Evolutionary conservation across 2,113 vertebrate species (phyloP).

Genomic region (Ptyas mucosa): DNA sequence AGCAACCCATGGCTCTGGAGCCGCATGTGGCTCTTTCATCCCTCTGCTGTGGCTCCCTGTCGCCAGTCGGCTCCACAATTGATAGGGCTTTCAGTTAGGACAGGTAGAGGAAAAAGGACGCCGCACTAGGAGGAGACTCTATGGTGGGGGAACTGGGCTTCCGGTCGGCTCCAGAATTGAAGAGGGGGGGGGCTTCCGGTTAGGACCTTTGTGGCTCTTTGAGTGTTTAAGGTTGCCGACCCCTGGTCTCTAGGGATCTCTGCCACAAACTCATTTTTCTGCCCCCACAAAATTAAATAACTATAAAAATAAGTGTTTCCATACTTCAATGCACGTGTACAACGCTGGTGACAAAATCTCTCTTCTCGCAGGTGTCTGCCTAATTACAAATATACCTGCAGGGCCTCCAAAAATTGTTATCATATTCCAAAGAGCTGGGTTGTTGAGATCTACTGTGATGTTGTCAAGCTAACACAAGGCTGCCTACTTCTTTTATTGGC

Average conservation of each 20-base stretch:
- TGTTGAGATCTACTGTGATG: not conserved
- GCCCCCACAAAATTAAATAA: not conserved
- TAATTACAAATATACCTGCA: not conserved
- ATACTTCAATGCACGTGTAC: not conserved
- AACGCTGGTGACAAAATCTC: fast-evolving
- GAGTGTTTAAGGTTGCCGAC: too few species aligned
- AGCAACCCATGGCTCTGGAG: too few species aligned
- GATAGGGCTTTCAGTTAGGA: too few species aligned
- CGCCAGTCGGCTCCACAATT: too few species aligned
- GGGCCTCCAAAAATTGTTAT: conserved; percentile 2
- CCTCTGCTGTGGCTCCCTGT: too few species aligned
- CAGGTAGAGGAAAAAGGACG: too few species aligned
- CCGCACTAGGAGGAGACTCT: too few species aligned
- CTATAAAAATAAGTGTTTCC: not conserved
- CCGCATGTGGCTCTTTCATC: too few species aligned
- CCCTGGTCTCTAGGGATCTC: not conserved
- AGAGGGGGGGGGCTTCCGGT: too few species aligned
- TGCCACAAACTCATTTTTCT: not conserved
- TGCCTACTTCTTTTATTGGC: not conserved
- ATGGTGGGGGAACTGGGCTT: too few species aligned
- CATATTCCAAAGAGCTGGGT: not conserved
- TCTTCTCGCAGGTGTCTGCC: not conserved
- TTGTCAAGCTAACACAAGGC: not conserved
- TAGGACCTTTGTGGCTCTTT: too few species aligned
- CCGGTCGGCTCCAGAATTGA: too few species aligned